Base-by-base conservation (phyloP, 2,888 invertebrate species). In the Gisinianus flammeolus region DNA sequence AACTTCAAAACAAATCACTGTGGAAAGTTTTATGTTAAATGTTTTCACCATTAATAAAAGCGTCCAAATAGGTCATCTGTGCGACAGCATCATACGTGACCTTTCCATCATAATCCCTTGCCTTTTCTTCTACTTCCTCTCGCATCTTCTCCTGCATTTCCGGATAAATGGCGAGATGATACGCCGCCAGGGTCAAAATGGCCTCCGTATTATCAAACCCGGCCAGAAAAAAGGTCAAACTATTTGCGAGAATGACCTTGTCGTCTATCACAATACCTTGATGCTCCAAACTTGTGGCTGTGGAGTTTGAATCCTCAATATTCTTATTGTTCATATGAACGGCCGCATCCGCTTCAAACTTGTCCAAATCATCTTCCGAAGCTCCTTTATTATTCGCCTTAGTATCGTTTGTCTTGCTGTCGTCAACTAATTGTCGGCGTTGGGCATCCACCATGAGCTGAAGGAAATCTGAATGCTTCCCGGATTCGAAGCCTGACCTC, bases 41-140 rank as follows among this genome's bases (percentile, higher is more conserved):
- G n/a, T 44, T 44, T 16, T 44, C 44, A 81, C 81, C 83, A 54
- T 78, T 54, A 26, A 83, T 67, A 66, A 83, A 77, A 68, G 79
- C 82, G 19, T 83, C 83, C 79, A 82, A 52, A 58, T 81, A 81
- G 31, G 81, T 77, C 82, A 83, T 80, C 1, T 79, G 28, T 8
- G 19, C 33, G 31, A 81, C 52, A 1, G 58, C 73, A 6, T 83
- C 83, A 68, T 83, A 83, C n/a, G 72, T 78, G 2, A 83, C 31
- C 30, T 80, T 19, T 8, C 79, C 81, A 19, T 33, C 35, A 35
- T 12, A 69, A 4, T 69, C 69, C 26, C 22, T 35, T n/a, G n/a
- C n/a, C 35, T 33, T 35, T 8, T 24, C 19, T 69, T 69, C 69
- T 8, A 69, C 22, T 28, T 82, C 80, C 22, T 74, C 10, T 54